Evolutionary conservation across 2,113 vertebrate genomes (phyloP), one percentile per base, ranked within the genome.

Genomic region (Chunga burmeisteri): DNA sequence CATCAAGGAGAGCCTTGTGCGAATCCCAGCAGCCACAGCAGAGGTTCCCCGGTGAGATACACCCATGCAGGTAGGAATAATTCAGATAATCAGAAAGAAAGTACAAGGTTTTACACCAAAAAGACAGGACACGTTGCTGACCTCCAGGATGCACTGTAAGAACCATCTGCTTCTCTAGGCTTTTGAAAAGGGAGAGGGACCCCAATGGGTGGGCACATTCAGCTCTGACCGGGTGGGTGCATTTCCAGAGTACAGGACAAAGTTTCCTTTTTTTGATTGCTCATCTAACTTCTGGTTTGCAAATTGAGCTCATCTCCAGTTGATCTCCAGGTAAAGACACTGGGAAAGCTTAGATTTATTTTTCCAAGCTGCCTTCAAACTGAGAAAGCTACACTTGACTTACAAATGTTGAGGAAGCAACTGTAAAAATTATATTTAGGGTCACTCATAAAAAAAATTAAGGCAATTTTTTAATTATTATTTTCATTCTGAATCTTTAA

Each of bases 11-110:
- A 66, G 49, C 86, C 66, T 93, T 97, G 84, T 94, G 68, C 3
- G 8, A 86, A 67, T 63, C 86, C 81, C 66, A 36, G 89, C 65
- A 82, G 75, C 49, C 72, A 53, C 44, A 77, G 90, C 75, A 50
- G 82, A 49, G 23, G 25, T 50, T n/a, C 26, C 53, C 21, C 11
- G 6, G 8, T 14, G 52, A 70, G 65, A 58, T 29, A 50, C 21
- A 71, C 2, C 26, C 5, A 0, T 9, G 23, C n/a, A 72, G 1
- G 1, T 1, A 72, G n/a, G 40, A 30, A 19, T 49, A 68, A 81
- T 30, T 59, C 56, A 79, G 44, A 25, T 47, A 44, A 68, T 13
- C 61, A 85, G 73, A 72, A 75, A 47, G 63, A 67, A 75, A 26
- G 30, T 25, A 55, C 7, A n/a, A 58, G 42, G 16, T 44, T 94